Percentiles rank a stretch among this genome's conserved stretches.
phyloP scores from a whole-genome alignment of 2,113 vertebrate genomes.

The Chaenocephalus aceratus region DNA sequence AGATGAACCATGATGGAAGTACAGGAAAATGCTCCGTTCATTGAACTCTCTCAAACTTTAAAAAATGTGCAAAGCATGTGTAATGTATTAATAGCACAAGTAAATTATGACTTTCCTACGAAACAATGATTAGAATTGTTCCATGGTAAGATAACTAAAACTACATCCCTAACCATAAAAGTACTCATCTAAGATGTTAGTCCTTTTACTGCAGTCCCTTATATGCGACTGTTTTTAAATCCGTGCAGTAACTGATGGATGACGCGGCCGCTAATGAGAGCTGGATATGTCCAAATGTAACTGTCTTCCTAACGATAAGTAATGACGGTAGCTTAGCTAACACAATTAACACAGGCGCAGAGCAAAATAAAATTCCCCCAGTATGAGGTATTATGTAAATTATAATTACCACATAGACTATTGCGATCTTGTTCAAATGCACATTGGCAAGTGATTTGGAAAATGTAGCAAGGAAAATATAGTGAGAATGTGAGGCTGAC shows the following conservation, averaged over 20 bases:
- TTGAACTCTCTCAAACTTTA: background rate
- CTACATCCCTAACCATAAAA: background rate
- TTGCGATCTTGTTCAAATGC: constrained; percentile 74
- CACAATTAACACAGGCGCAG: constrained; percentile 68
- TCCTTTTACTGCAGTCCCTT: constrained; percentile 17
- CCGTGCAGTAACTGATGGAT: constrained; percentile 55
- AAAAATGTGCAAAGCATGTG: background rate
- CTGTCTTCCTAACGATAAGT: constrained; percentile 72
- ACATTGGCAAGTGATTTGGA: constrained; percentile 74
- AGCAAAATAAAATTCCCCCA: constrained; percentile 69
- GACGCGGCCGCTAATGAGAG: constrained; percentile 63
- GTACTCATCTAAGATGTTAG: constrained; percentile 10
- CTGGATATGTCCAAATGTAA: constrained; percentile 65
- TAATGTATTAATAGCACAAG: background rate
- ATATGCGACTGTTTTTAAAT: constrained; percentile 48
- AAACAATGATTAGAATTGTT: background rate
- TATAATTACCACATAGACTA: constrained; percentile 78
- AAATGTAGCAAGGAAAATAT: constrained; percentile 55
- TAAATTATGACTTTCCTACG: background rate
- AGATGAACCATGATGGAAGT: constrained; percentile 17
- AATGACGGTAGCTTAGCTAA: constrained; percentile 73
- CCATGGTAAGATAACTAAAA: background rate
- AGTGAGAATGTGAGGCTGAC: constrained; percentile 18
- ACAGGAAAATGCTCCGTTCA: constrained; percentile 19
- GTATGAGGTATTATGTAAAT: constrained; percentile 82